These are phyloP conservation scores for Xanthostigma xanthostigma DNA, from an alignment of 2,888 invertebrate genomes.

Conservation along the genomic window DNA sequence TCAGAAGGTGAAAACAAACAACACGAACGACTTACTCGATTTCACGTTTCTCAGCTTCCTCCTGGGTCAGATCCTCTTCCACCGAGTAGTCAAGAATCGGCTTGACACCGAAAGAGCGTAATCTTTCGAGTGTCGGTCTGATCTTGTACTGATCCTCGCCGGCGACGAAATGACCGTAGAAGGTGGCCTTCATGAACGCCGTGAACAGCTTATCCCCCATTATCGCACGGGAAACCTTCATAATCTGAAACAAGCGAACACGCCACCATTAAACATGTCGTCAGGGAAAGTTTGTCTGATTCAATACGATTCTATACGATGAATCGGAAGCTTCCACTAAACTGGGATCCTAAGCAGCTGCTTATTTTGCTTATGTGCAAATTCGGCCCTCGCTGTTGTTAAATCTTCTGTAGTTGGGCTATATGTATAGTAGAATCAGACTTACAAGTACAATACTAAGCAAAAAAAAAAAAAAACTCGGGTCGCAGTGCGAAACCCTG, in stretches of 20 bases:
- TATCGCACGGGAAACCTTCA: conserved; percentile 60
- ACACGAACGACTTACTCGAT: conserved; percentile 55
- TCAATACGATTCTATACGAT: too few species aligned
- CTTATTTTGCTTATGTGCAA: too few species aligned
- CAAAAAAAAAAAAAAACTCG: too few species aligned
- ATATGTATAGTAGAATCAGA: too few species aligned
- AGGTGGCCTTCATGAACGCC: conserved; percentile 77
- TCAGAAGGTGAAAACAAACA: background rate
- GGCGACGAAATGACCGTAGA: conserved; percentile 99
- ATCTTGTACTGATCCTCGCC: conserved; percentile 86
- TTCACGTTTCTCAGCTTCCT: conserved; percentile 89
- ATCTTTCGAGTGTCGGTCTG: conserved; percentile 64
- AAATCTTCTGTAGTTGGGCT: too few species aligned
- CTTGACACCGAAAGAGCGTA: conserved; percentile 93
- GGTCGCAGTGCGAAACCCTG: too few species aligned
- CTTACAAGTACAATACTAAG: too few species aligned
- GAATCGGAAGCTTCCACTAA: too few species aligned
- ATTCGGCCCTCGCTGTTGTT: too few species aligned
- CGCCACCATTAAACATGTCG: too few species aligned
- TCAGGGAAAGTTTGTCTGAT: too few species aligned
- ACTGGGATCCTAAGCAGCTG: too few species aligned
- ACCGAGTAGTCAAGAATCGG: conserved; percentile 98
- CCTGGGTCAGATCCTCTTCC: conserved; percentile 86
- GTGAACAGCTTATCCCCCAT: conserved; percentile 74
- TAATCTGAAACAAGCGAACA: conserved; percentile 45